phyloP scores from a whole-genome alignment of 1,140 invertebrate genomes.

The Drosophila kepulauana region DNA sequence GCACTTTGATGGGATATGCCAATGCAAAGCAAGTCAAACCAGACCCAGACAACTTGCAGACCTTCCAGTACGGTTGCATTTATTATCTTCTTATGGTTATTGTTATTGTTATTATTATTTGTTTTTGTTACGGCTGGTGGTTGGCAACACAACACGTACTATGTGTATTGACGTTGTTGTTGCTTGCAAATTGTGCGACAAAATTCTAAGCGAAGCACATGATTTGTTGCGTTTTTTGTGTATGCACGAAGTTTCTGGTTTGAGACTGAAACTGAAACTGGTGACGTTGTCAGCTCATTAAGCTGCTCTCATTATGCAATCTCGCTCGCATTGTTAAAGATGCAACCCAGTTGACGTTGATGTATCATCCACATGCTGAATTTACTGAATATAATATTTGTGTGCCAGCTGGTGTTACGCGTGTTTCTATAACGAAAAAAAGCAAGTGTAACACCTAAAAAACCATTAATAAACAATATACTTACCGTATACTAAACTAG shows the following conservation, averaged over 20 bases:
- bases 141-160: background rate
- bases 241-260: conserved; percentile 20
- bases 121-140: background rate
- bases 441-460: no score
- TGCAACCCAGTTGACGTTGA: conserved; percentile 19
- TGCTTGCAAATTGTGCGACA: conserved; percentile 69
- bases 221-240: conserved; percentile 60
- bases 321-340: conserved; percentile 64
- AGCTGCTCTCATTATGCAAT: conserved; percentile 65
- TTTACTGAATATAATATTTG: conserved; percentile 3
- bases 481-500: no score
- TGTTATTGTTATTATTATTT: conserved; percentile 1
- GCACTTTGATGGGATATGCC: background rate
- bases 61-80: conserved; percentile 18
- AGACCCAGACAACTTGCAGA: conserved; percentile 21
- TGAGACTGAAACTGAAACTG: conserved; percentile 3
- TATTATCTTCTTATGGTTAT: conserved; percentile 19
- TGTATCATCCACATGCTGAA: conserved; percentile 28
- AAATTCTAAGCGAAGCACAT: conserved; percentile 70
- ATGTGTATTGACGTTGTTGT: conserved; percentile 6
- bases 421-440: background rate
- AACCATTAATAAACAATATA: no score
- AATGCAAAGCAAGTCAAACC: background rate
- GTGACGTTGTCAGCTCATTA: conserved; percentile 65
- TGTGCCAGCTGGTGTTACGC: background rate